A percentile compares a stretch with the other conserved stretches of the same genome.
Evolutionary conservation across 2,113 vertebrate species (phyloP).

Genomic region (Callionymus lyra): DNA sequence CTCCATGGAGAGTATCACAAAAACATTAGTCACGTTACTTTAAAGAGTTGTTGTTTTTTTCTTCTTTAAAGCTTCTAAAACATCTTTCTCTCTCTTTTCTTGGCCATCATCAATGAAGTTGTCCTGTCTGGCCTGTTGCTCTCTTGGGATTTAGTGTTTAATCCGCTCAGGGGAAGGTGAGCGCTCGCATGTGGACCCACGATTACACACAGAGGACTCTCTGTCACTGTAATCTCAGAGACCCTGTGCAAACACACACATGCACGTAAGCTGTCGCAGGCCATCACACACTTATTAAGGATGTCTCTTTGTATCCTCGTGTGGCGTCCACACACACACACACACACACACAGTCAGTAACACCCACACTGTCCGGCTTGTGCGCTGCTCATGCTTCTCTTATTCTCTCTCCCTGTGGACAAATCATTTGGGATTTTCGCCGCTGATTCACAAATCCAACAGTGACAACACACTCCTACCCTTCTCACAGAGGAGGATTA

Average conservation of each 20-base stretch:
- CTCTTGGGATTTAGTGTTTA: conserved; percentile 68
- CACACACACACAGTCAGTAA: conserved; percentile 6
- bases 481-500: conserved; percentile 87
- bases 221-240: conserved; percentile 71
- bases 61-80: too few relatives aligned
- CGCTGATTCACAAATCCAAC: conserved; percentile 83
- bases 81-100: conserved; percentile 24
- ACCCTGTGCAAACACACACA: conserved; percentile 38
- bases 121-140: conserved; percentile 67
- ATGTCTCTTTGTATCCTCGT: too few relatives aligned
- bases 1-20: too few relatives aligned
- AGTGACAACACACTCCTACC: conserved; percentile 81
- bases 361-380: conserved; percentile 19
- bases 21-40: too few relatives aligned
- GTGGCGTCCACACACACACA: conserved; percentile 2
- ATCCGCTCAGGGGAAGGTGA: conserved; percentile 69
- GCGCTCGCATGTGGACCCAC: conserved; percentile 69
- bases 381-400: conserved; percentile 54
- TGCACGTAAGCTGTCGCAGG: conserved; percentile 13
- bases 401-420: conserved; percentile 80
- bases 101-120: conserved; percentile 61
- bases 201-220: conserved; percentile 73
- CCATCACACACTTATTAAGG: conserved; percentile 5
- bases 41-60: too few relatives aligned
- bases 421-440: conserved; percentile 85